Base-by-base conservation (phyloP, 2,797 vertebrate genomes). In the Epinephelus awoara region DNA sequence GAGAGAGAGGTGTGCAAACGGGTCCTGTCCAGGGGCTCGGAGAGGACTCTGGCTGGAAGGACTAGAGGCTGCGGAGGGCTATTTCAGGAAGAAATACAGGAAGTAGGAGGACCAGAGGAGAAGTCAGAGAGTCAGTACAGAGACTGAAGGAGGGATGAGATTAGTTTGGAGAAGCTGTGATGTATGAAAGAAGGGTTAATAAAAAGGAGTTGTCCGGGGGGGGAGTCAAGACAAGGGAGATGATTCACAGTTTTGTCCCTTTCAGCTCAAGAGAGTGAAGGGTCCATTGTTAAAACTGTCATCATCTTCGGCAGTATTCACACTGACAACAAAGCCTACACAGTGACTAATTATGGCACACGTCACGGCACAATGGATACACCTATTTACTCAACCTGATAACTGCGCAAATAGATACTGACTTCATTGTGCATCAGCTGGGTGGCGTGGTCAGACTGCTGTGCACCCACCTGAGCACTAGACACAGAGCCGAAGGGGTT, bases 11-110 rank as follows among this genome's bases (percentile, higher is more conserved):
- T 98, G 97, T 98, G 97, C 97, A 98, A 99, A 98, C 90, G 97
- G 98, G 94, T 99, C 98, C 97, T 99, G 98, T 97, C 97, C 98
- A 91, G 98, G 97, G 94, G 97, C 97, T 97, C 98, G 97, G 96
- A 98, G 98, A 97, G 98, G 98, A 97, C 98, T 99, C 96, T 99
- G 98, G 97, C 97, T 99, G 97, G 98, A 99, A 96, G 98, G 98
- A 94, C 98, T 99, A 97, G 98, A 99, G 93, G 98, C 98, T 96
- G 98, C 97, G 88, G 98, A 98, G 95, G 98, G 97, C 98, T 99
- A 96, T 95, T 96, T 94, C 93, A 95, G 96, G 95, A 95, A 92
- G 82, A 93, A 88, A 93, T 86, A 93, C 88, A 91, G 91, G 90
- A 88, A 83, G 91, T 85, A 80, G 87, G 91, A 92, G 90, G 88